Conservation (phyloP, 2,113 vertebrate species). For the Prinia subflava region DNA sequence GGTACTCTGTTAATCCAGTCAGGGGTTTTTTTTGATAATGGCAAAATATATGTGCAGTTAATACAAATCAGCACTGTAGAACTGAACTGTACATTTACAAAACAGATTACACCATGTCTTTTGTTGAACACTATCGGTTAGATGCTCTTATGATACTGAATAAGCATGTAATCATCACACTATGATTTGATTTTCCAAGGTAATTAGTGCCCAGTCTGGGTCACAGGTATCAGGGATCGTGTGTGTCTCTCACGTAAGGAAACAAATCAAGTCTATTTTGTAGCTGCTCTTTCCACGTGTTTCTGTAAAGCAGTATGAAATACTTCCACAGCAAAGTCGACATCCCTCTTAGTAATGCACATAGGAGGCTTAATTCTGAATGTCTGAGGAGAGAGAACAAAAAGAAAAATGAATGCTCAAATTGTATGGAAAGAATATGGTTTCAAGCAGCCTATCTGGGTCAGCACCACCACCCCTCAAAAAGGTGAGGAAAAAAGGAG, state of each 20-base stretch:
- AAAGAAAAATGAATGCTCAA: neutral
- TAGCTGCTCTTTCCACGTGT: slow-evolving; percentile 67
- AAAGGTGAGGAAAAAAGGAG: neutral
- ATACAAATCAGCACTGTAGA: neutral
- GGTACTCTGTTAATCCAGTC: neutral
- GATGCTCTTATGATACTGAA: neutral
- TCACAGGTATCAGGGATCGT: neutral
- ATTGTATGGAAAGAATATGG: neutral
- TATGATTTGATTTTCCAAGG: neutral
- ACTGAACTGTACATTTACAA: neutral
- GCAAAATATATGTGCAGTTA: neutral
- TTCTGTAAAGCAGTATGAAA: slow-evolving; percentile 77
- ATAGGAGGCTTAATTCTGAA: slow-evolving; percentile 90
- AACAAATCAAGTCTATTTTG: neutral
- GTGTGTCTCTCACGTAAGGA: neutral
- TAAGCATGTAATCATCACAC: neutral
- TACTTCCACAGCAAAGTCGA: slow-evolving; percentile 83
- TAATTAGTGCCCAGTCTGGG: neutral
- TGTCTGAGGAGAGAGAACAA: slow-evolving; percentile 69
- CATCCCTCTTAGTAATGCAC: slow-evolving; percentile 89
- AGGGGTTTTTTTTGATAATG: neutral
- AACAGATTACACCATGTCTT: neutral
- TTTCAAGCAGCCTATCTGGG: neutral
- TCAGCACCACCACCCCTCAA: neutral
- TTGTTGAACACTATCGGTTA: neutral